A percentile compares a stretch with the other conserved stretches of the same genome.
phyloP scores from a whole-genome alignment of 2,113 vertebrate species.

The Bos taurus region DNA sequence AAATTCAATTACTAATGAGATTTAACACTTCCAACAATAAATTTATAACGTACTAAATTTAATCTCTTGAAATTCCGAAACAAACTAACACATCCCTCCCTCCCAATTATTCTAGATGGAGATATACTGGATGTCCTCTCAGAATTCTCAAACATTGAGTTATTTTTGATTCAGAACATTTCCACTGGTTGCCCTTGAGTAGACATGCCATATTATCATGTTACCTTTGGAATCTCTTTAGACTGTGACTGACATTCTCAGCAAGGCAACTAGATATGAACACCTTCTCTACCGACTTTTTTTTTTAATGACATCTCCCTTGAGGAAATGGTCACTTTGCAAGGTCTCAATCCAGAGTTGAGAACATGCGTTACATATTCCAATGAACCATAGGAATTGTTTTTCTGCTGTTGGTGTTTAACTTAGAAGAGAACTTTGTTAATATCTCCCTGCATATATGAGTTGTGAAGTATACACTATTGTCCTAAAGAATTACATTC shows the following conservation, averaged over 20 bases:
- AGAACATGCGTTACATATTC: neutral
- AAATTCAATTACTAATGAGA: constrained; percentile 24
- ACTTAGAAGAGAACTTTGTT: constrained; percentile 18
- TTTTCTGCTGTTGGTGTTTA: neutral
- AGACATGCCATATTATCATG: constrained; percentile 46
- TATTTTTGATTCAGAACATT: constrained; percentile 64
- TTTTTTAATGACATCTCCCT: neutral
- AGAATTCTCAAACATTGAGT: constrained; percentile 34
- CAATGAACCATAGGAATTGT: neutral
- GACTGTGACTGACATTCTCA: constrained; percentile 46
- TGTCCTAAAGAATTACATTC: neutral
- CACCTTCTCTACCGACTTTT: neutral
- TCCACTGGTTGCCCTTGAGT: constrained; percentile 39
- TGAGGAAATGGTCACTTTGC: constrained; percentile 17
- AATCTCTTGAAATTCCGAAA: constrained; percentile 25
- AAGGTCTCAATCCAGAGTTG: neutral
- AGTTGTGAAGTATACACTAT: neutral
- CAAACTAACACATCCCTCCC: neutral
- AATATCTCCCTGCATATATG: neutral
- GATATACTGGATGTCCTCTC: constrained; percentile 36
- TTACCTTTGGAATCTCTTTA: constrained; percentile 49
- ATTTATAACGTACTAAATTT: neutral
- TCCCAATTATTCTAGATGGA: neutral
- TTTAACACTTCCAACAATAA: constrained; percentile 31
- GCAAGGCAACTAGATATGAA: constrained; percentile 27